Percentiles rank a stretch among this genome's conserved stretches.
These are phyloP conservation scores for Eupeodes latifasciatus DNA, from an alignment of 2,888 invertebrate species.

Conservation along the genomic window DNA sequence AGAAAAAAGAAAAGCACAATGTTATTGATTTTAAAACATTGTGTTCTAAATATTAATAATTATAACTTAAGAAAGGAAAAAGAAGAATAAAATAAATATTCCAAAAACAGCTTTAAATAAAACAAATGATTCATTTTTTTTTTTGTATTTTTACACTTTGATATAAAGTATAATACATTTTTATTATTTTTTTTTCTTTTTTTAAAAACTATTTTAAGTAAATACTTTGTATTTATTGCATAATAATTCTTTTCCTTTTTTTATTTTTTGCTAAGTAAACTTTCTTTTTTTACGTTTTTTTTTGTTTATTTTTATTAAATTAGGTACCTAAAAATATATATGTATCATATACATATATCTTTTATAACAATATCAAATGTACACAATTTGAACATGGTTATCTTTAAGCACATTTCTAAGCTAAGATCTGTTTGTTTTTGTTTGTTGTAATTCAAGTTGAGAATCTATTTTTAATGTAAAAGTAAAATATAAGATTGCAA, in stretches of 20 bases:
- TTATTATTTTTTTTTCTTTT: slow-evolving; percentile 44
- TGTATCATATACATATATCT: slow-evolving; percentile 64
- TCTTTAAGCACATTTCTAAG: slow-evolving; percentile 71
- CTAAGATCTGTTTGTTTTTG: slow-evolving; percentile 37
- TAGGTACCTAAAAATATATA: slow-evolving; percentile 71
- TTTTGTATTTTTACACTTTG: slow-evolving; percentile 52
- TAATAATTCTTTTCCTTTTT: slow-evolving; percentile 34
- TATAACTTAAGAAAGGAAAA: neutral
- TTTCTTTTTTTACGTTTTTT: slow-evolving; percentile 14
- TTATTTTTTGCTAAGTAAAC: slow-evolving; percentile 59
- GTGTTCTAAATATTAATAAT: neutral
- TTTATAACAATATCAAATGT: slow-evolving; percentile 75
- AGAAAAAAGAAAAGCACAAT: neutral
- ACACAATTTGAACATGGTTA: slow-evolving; percentile 69
- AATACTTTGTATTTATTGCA: slow-evolving; percentile 75
- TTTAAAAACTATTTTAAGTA: slow-evolving; percentile 62
- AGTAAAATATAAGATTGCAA: slow-evolving; percentile 56
- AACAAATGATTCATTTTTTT: slow-evolving; percentile 49
- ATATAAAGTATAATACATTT: slow-evolving; percentile 61
- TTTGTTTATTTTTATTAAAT: slow-evolving; percentile 44
- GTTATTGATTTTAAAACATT: neutral
- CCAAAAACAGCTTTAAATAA: slow-evolving; percentile 61
- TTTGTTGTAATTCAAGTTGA: slow-evolving; percentile 56
- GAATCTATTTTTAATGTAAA: slow-evolving; percentile 53
- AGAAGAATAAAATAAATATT: slow-evolving; percentile 22